Evolutionary conservation across 1,140 invertebrate species (phyloP).

Genomic region (Octopus bimaculoides): DNA sequence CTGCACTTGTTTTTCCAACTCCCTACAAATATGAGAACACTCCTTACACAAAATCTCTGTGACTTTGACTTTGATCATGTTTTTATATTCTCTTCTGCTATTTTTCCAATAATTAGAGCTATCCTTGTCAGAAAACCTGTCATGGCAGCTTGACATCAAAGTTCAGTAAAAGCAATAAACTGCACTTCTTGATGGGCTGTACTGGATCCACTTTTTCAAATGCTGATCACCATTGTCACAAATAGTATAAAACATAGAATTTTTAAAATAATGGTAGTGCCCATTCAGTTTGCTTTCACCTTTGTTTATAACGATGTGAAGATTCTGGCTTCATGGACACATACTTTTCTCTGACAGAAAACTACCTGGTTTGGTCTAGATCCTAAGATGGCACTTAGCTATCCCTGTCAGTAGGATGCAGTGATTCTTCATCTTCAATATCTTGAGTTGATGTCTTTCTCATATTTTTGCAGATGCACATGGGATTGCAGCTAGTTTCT

Average conservation of each 20-base stretch:
- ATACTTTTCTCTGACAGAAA: neutral
- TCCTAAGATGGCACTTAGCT: neutral
- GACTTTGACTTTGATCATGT: neutral
- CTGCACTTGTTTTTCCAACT: too few species aligned
- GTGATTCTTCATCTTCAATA: too few species aligned
- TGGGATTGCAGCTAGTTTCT: neutral
- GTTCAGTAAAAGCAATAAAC: slow-evolving; percentile 5
- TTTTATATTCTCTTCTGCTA: slow-evolving; percentile 1
- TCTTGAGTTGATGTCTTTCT: too few species aligned
- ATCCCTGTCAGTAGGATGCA: neutral
- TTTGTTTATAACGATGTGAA: neutral
- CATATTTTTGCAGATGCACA: neutral
- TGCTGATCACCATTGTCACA: neutral
- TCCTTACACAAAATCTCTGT: slow-evolving; percentile 1
- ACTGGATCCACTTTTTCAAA: slow-evolving; percentile 1
- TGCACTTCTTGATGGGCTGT: neutral
- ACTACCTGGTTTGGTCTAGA: neutral
- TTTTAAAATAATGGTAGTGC: neutral
- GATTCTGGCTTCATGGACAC: neutral
- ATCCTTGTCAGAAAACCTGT: slow-evolving; percentile 4
- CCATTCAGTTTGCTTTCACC: neutral
- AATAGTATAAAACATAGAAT: slow-evolving; percentile 5
- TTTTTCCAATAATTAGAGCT: neutral
- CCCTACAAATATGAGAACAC: neutral
- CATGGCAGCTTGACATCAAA: neutral